Base-by-base conservation (phyloP, 2,888 invertebrate species). In the Rhimphoctona megacephalus region DNA sequence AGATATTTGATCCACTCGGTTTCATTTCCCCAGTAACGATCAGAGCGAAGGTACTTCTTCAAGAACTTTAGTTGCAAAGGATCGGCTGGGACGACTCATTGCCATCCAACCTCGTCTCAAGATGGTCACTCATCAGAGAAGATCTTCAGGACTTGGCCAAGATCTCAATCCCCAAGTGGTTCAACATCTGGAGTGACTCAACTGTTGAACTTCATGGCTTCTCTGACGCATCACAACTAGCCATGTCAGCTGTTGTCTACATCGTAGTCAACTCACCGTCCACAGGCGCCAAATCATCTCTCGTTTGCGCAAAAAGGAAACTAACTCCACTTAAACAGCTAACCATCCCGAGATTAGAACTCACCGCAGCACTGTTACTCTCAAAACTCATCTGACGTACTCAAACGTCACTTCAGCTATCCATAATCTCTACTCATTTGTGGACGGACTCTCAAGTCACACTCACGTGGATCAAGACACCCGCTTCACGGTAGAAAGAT, bases 251-350 rank as follows among this genome's bases (percentile, higher is more conserved):
- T 0, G 17, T 89, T 2, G 39, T 88, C 0, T 64, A 64, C n/a
- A 70, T 89, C 90, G 6, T 78, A 91, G 8, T 83, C 91, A 92
- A 61, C 81, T 92, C 22, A 85, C 88, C n/a, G n/a, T n/a, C n/a
- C n/a, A n/a, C n/a, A n/a, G n/a, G n/a, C n/a, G n/a, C n/a, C n/a
- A n/a, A n/a, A n/a, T n/a, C n/a, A n/a, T n/a, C n/a, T n/a, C n/a
- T n/a, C n/a, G n/a, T n/a, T n/a, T n/a, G n/a, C n/a, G n/a, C n/a
- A n/a, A n/a, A n/a, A n/a, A n/a, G n/a, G n/a, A n/a, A n/a, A n/a
- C n/a, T n/a, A n/a, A n/a, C n/a, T n/a, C n/a, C n/a, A n/a, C n/a
- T n/a, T n/a, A n/a, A n/a, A n/a, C n/a, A n/a, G n/a, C n/a, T n/a
- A n/a, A n/a, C n/a, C n/a, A n/a, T n/a, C n/a, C n/a, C n/a, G n/a